A percentile compares a stretch with the other conserved stretches of the same genome.
These are phyloP conservation scores for Murina feae DNA, from an alignment of 2,113 vertebrate genomes.

Conservation along the genomic window DNA sequence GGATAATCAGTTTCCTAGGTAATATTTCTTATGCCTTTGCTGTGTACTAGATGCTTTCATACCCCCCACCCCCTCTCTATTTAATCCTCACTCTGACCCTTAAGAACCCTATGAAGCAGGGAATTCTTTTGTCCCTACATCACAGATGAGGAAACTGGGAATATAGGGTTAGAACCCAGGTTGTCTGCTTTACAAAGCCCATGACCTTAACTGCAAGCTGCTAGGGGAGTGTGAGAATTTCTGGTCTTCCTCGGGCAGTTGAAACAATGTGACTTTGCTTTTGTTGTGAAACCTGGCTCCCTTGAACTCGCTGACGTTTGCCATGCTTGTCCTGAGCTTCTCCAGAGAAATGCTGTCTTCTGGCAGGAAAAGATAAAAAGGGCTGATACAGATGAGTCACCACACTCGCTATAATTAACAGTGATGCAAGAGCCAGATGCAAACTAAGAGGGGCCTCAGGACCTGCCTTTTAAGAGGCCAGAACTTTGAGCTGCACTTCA, in stretches of 20 bases:
- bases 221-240: not conserved
- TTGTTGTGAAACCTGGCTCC: slow-evolving; percentile 59
- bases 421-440: slow-evolving; percentile 81
- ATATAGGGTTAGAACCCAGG: not conserved
- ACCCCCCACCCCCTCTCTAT: not conserved
- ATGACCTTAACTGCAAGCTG: not conserved
- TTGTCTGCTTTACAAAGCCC: not conserved
- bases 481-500: slow-evolving; percentile 67
- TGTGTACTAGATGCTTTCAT: not conserved
- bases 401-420: slow-evolving; percentile 78
- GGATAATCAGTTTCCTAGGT: not conserved
- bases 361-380: slow-evolving; percentile 83
- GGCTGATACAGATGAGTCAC: slow-evolving; percentile 82
- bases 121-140: not conserved
- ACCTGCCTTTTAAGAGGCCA: slow-evolving; percentile 75
- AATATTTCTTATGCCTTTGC: not conserved
- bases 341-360: slow-evolving; percentile 82
- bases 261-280: slow-evolving; percentile 63
- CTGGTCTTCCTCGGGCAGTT: slow-evolving; percentile 41
- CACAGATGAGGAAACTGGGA: not conserved
- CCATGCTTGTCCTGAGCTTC: slow-evolving; percentile 80
- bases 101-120: not conserved
- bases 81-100: not conserved
- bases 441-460: slow-evolving; percentile 70
- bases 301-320: slow-evolving; percentile 72